These are phyloP conservation scores for Blennius ocellaris DNA, from an alignment of 2,113 vertebrate genomes.

Conservation along the genomic window DNA sequence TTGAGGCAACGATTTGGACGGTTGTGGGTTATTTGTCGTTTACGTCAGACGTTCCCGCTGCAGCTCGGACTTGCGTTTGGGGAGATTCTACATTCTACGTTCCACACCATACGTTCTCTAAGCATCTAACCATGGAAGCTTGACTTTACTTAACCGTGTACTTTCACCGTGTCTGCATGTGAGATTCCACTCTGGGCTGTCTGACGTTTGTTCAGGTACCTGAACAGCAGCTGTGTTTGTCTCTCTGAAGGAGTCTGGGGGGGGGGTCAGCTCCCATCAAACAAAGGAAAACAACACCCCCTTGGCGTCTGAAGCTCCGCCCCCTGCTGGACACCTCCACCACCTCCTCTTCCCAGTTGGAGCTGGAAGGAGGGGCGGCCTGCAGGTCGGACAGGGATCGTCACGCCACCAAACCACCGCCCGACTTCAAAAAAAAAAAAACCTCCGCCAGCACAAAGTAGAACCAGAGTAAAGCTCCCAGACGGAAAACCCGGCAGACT, in stretches of 20 bases:
- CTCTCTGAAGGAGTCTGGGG: neutral
- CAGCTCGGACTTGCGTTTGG: no score
- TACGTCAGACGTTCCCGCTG: no score
- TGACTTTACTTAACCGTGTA: neutral
- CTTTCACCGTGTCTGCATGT: neutral
- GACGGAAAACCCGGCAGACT: neutral
- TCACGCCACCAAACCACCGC: no score
- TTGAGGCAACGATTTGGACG: no score
- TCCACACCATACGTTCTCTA: neutral
- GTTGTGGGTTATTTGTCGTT: no score
- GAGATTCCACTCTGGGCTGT: neutral
- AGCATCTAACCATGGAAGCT: neutral
- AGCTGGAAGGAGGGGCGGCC: no score
- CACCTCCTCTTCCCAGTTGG: neutral
- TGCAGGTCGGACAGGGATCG: no score
- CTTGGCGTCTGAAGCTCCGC: slow-evolving; percentile 16
- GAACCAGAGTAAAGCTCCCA: neutral
- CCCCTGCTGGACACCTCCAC: slow-evolving; percentile 40
- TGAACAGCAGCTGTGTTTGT: slow-evolving; percentile 49
- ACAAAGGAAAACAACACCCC: slow-evolving; percentile 51
- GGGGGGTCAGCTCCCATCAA: slow-evolving; percentile 39
- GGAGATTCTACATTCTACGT: no score
- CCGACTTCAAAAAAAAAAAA: no score
- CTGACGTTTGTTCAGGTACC: slow-evolving; percentile 2
- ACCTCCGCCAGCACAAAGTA: no score